Conservation (phyloP, 1,140 invertebrate genomes). For the Penaeus vannamei region DNA sequence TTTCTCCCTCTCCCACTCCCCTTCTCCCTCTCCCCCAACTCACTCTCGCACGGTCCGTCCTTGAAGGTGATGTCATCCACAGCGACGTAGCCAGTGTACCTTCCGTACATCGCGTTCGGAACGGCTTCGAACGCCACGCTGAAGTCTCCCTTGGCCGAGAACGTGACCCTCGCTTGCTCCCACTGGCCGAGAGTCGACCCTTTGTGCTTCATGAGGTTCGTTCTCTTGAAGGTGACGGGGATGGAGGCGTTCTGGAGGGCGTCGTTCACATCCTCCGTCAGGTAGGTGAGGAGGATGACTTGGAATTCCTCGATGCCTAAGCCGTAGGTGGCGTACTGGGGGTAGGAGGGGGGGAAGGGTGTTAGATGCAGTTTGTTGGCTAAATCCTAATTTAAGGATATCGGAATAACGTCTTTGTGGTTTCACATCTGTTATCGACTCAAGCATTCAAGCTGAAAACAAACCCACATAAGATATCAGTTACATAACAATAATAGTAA, state of each 20-base stretch:
- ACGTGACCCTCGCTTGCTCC: conserved; percentile 20
- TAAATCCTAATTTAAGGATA: too few species aligned
- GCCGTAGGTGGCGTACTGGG: too few species aligned
- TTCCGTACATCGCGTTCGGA: conserved; percentile 13
- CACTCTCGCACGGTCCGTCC: conserved; percentile 39
- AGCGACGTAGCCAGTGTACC: conserved; percentile 29
- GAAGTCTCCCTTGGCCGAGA: not conserved
- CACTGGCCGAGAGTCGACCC: conserved; percentile 17
- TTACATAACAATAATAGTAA: too few species aligned
- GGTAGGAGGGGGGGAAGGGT: too few species aligned
- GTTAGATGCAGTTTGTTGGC: too few species aligned
- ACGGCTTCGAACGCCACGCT: conserved; percentile 38
- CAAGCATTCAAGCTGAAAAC: too few species aligned
- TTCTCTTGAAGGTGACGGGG: not conserved
- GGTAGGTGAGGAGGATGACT: conserved; percentile 1
- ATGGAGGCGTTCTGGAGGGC: conserved; percentile 1
- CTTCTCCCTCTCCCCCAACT: not conserved
- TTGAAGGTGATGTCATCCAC: conserved; percentile 41
- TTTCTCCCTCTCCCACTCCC: not conserved
- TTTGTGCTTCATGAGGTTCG: conserved; percentile 14
- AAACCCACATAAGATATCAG: too few species aligned
- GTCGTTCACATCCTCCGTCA: conserved; percentile 6
- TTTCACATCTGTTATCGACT: too few species aligned
- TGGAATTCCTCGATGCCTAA: too few species aligned
- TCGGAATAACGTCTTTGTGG: too few species aligned